Evolutionary conservation across 1,140 invertebrate species (phyloP).

Genomic region (Brachionus calyciflorus): DNA sequence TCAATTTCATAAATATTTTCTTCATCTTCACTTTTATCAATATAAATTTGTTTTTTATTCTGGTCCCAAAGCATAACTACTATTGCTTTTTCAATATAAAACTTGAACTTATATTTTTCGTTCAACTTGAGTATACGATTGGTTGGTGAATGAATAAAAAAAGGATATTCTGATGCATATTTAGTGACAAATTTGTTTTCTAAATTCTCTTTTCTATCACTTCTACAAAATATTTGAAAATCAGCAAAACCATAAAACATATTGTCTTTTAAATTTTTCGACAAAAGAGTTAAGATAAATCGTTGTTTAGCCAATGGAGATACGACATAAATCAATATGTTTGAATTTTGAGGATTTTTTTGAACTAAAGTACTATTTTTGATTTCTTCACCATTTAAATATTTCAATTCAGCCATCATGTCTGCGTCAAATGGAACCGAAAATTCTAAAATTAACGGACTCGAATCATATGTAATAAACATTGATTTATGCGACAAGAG

Average conservation of each 20-base stretch:
- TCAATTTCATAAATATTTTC: neutral
- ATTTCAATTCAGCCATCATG: neutral
- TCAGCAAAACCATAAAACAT: neutral
- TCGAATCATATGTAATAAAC: neutral
- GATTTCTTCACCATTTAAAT: neutral
- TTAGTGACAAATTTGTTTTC: neutral
- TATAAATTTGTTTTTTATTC: neutral
- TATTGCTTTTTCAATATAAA: neutral
- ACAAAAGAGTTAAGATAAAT: neutral
- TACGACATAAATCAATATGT: neutral
- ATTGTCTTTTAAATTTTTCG: neutral
- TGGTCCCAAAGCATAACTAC: neutral
- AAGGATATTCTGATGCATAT: neutral
- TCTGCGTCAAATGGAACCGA: neutral
- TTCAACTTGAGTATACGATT: neutral
- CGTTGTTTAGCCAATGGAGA: neutral
- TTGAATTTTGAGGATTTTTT: neutral
- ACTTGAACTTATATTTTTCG: neutral
- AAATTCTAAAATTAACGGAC: neutral
- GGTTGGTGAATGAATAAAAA: neutral
- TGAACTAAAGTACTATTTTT: neutral
- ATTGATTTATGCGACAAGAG: neutral
- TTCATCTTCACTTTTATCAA: neutral
- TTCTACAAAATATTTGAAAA: neutral
- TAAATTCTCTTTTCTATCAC: neutral